Percentiles rank a stretch among this genome's conserved stretches.
These are phyloP conservation scores for Marcusenius ussheri DNA, from an alignment of 2,113 vertebrate genomes.

Conservation along the genomic window DNA sequence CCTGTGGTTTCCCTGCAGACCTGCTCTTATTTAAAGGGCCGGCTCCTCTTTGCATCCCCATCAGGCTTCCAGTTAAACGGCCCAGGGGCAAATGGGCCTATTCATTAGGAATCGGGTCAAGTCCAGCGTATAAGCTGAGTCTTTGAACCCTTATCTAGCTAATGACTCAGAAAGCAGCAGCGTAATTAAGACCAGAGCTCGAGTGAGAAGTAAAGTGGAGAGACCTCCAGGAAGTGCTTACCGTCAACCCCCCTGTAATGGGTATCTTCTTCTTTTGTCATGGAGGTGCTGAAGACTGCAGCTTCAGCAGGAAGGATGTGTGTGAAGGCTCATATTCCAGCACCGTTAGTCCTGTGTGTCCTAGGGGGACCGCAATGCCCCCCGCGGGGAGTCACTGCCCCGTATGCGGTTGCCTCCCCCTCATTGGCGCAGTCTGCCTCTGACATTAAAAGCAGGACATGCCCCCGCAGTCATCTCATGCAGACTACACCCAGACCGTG, in stretches of 20 bases:
- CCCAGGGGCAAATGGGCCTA: neutral
- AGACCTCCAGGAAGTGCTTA: neutral
- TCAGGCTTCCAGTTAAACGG: neutral
- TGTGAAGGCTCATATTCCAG: neutral
- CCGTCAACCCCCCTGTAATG: neutral
- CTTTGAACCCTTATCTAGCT: neutral
- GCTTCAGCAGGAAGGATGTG: too few species aligned
- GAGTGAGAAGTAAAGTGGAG: neutral
- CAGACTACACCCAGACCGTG: neutral
- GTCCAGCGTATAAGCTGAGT: neutral
- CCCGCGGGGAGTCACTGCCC: neutral
- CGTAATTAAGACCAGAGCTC: neutral
- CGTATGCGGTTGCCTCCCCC: neutral
- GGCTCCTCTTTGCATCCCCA: neutral
- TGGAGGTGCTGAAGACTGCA: neutral
- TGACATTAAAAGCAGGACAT: neutral
- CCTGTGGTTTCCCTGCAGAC: neutral
- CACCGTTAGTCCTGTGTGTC: neutral
- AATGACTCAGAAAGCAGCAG: conserved; percentile 8
- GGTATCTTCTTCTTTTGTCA: neutral
- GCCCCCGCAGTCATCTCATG: neutral
- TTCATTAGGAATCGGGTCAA: neutral
- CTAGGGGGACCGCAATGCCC: neutral
- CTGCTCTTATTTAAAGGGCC: neutral
- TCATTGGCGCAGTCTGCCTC: neutral